Evolutionary conservation across 1,140 invertebrate genomes (phyloP), one percentile per base, ranked within the genome.

Genomic region (Dreissena polymorpha): DNA sequence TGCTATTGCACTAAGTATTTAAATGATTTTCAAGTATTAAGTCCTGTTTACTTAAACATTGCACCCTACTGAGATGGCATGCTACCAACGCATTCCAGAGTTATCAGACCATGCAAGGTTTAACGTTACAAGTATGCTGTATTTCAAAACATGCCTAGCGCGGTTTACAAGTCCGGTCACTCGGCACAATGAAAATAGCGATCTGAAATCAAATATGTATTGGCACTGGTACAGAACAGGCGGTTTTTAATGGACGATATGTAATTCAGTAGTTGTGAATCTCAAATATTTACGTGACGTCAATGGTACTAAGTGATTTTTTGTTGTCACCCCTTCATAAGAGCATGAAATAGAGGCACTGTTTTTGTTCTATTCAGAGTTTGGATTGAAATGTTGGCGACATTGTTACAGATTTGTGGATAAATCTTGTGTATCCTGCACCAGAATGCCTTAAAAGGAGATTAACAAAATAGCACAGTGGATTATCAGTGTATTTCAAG

Each of bases 51-150:
- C 57, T 60, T 12, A 18, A 60, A 60, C 21, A 60, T 53, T 78
- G 76, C 68, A 78, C 76, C 76, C 76, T 65, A 60, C 76, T 27
- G 51, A 25, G 76, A 23, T 78, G 76, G 76, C 65, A 78, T 18
- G 16, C 68, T 68, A 12, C 76, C 76, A 57, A 27, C 8, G 27
- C 65, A 78, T 78, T 78, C 76, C 76, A 29, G 51, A 39, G 76
- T 78, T 78, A 78, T 78, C 76, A 70, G 76, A 78, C 76, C 67
- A 50, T 70, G 39, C 53, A 60, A 60, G 10, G 16, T 60, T 60
- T n/a, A 60, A 18, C 16, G 16, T 60, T 60, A 5, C 16, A 60
- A 60, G 57, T 60, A 60, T 60, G 57, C 57, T 18, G 57, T 23
- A 12, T 60, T 60, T 60, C 76, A 29, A 25, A 53, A 70, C n/a